Evolutionary conservation across 2,888 invertebrate genomes (phyloP), one percentile per base, ranked within the genome.

Genomic region (Mactromeris polynyma): DNA sequence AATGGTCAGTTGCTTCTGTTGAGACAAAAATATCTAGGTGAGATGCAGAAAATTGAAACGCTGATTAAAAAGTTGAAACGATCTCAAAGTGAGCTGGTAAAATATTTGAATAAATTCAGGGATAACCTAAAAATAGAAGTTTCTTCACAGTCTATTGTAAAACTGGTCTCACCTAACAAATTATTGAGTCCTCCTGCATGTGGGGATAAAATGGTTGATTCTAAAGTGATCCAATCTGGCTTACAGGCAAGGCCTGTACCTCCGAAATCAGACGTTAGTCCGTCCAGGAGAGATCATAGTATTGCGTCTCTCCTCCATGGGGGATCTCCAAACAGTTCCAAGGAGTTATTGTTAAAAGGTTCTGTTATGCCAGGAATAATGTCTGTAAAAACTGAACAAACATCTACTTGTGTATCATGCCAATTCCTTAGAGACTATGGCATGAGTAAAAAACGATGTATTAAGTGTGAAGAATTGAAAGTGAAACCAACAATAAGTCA

Each of bases 381-480:
- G 17, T 33, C 73, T 26, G 26, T 73, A 26, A 36, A 73, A 83
- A n/a, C 19, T 1, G 33, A 77, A 33, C 21, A 54, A 78, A 11
- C 31, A 11, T 51, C 77, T 21, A 79, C 83, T 7, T 92, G 92
- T 83, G 86, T 88, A 58, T 86, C 90, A 4, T 92, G 92, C 42
- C 64, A 78, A 36, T 92, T 92, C 83, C 84, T 92, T n/a, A 89
- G 87, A 54, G 82, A 85, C 33, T 90, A 92, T 79, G 92, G 90
- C n/a, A 86, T 90, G 73, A n/a, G 40, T 7, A 82, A 85, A 17
- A 73, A 73, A 19, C 81, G 85, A 42, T 91, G 91, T 85, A 26
- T 84, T 33, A 88, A 84, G 26, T 91, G 91, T 86, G 83, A 91
- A 46, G 86, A 82, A 82, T 83, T 91, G 19, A 88, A 91, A 64